Percentiles rank a stretch among this genome's conserved stretches.
Conservation (phyloP, 30 jellyfish, hydroid and myxozoan species). For the Aurelia aurita region DNA sequence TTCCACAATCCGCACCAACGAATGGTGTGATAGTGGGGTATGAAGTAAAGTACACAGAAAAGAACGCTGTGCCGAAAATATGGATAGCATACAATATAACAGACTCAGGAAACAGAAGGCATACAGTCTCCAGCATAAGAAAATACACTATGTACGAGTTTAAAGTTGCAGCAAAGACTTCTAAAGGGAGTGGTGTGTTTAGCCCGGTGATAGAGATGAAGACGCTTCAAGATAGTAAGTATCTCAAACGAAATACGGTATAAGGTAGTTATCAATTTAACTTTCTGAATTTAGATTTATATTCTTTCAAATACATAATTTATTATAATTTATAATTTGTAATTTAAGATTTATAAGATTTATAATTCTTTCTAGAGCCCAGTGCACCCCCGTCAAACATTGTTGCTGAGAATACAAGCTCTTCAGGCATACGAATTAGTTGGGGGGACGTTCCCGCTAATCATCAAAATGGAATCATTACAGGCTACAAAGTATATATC, state of each 20-base stretch:
- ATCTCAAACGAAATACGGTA: not conserved
- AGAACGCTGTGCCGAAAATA: not conserved
- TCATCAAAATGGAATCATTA: conserved; percentile 58
- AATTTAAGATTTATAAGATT: too few species aligned
- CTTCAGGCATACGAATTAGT: conserved; percentile 23
- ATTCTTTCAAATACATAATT: not conserved
- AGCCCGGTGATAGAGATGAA: conserved; percentile 25
- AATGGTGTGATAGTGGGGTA: conserved; percentile 34
- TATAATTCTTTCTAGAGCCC: conserved; percentile 36
- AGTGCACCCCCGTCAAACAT: conserved; percentile 49
- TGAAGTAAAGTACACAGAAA: not conserved
- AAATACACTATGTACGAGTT: conserved; percentile 27
- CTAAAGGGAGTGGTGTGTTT: conserved; percentile 44
- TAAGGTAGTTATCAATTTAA: not conserved
- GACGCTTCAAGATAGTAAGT: conserved; percentile 29
- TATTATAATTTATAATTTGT: too few species aligned
- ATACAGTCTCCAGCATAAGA: not conserved
- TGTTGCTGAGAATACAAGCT: conserved; percentile 35
- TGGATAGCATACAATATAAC: not conserved
- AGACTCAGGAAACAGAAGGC: not conserved
- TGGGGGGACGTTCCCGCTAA: conserved; percentile 48
- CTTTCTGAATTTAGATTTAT: not conserved
- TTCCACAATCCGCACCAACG: not conserved
- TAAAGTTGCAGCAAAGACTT: conserved; percentile 34
- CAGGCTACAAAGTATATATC: conserved; percentile 27